These are phyloP conservation scores for Rhagoletis zephyria DNA, from an alignment of 1,140 invertebrate species.

Conservation along the genomic window DNA sequence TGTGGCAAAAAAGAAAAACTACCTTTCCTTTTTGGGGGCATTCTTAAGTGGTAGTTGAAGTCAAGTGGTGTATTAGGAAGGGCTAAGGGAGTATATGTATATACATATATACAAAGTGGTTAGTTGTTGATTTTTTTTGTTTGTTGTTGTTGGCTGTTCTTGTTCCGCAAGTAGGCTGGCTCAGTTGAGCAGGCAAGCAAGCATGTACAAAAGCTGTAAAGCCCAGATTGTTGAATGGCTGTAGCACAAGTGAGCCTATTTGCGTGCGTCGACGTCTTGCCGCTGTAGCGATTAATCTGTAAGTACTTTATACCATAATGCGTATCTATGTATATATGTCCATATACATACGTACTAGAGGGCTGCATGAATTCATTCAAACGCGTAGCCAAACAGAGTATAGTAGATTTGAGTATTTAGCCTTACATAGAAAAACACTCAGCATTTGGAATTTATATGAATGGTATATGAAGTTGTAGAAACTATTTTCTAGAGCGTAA, in stretches of 20 bases:
- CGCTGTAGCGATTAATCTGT: no score
- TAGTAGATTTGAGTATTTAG: no score
- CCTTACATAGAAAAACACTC: no score
- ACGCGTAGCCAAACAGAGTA: no score
- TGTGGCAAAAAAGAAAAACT: constrained; percentile 1
- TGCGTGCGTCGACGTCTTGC: neutral
- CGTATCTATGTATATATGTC: no score
- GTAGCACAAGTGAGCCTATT: constrained; percentile 25
- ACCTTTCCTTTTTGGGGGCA: neutral
- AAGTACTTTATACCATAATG: no score
- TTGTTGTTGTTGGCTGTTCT: neutral
- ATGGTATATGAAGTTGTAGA: no score
- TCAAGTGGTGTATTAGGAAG: constrained; percentile 12
- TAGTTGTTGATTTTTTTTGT: neutral
- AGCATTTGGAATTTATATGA: no score
- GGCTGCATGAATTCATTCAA: no score
- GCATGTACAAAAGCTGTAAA: constrained; percentile 27
- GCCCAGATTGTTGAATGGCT: constrained; percentile 1
- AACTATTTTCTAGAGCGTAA: no score
- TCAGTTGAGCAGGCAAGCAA: constrained; percentile 24
- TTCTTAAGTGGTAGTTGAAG: constrained; percentile 43
- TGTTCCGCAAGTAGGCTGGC: neutral
- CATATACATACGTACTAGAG: no score
- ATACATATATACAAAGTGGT: neutral
- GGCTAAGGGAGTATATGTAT: neutral